Evolutionary conservation across 1,140 invertebrate species (phyloP).

Genomic region (Fopius arisanus): DNA sequence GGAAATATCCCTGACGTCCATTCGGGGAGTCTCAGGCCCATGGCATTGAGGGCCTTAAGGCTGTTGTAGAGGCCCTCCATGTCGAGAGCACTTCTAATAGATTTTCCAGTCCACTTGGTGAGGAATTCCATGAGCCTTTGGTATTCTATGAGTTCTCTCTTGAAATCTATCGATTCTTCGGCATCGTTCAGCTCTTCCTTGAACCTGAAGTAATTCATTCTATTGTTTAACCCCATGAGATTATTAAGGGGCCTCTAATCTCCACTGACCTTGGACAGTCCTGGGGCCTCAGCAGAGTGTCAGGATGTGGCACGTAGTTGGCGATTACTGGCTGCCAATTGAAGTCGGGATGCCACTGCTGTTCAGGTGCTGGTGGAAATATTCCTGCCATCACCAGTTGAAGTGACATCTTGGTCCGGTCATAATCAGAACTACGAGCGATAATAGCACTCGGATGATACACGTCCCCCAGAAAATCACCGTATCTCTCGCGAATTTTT

Average conservation of each 20-base stretch:
- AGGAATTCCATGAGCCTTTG: slow-evolving; percentile 35
- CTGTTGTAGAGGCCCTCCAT: slow-evolving; percentile 44
- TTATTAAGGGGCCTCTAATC: no score
- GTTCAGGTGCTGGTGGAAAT: slow-evolving; percentile 46
- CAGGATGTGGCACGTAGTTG: not conserved
- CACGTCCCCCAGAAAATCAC: slow-evolving; percentile 53
- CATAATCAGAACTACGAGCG: slow-evolving; percentile 66
- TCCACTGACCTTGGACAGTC: slow-evolving; percentile 12
- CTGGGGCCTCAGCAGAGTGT: not conserved
- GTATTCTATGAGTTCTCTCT: slow-evolving; percentile 17
- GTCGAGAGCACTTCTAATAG: slow-evolving; percentile 32
- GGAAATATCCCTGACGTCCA: slow-evolving; percentile 48
- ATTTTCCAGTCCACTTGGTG: slow-evolving; percentile 39
- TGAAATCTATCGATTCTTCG: slow-evolving; percentile 4
- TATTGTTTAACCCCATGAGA: no score
- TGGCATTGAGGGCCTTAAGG: slow-evolving; percentile 33
- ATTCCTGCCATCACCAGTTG: slow-evolving; percentile 53
- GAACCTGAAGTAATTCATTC: slow-evolving; percentile 29
- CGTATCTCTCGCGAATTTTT: slow-evolving; percentile 56
- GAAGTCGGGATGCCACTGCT: slow-evolving; percentile 46
- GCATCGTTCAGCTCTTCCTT: slow-evolving; percentile 14
- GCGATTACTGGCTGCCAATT: slow-evolving; percentile 55
- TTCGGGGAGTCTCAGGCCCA: slow-evolving; percentile 44
- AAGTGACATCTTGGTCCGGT: slow-evolving; percentile 66
- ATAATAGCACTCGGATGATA: slow-evolving; percentile 60